These are phyloP conservation scores for Phylloscopus whistleri DNA, from an alignment of 2,113 vertebrate species.

Conservation along the genomic window DNA sequence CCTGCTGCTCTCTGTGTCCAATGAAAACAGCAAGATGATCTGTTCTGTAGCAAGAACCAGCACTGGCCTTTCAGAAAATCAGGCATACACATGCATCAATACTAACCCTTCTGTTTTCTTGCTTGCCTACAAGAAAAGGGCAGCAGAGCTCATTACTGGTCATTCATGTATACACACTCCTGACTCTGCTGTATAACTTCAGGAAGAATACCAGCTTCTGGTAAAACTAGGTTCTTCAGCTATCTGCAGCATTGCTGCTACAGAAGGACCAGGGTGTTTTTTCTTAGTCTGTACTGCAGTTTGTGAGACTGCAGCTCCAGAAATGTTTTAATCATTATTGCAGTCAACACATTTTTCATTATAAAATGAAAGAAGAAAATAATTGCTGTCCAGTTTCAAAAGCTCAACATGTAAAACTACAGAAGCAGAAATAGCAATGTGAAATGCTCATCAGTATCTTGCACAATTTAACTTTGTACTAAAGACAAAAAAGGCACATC, in stretches of 20 bases:
- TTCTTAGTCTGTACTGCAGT: background rate
- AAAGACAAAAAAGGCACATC: background rate
- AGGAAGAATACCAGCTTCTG: background rate
- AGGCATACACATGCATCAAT: accelerated
- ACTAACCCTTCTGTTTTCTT: background rate
- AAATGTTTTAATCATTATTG: background rate
- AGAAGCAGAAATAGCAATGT: background rate
- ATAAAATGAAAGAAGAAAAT: background rate
- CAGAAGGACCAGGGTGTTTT: background rate
- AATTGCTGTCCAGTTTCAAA: background rate
- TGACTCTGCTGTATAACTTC: background rate
- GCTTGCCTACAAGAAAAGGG: background rate
- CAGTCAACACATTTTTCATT: background rate
- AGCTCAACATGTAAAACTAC: background rate
- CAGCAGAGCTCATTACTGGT: background rate
- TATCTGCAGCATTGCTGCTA: background rate
- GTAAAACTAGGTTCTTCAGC: background rate
- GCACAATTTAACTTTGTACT: background rate
- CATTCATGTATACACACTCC: background rate
- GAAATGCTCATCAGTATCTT: background rate
- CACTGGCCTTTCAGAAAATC: background rate
- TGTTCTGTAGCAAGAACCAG: background rate
- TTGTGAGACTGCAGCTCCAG: background rate
- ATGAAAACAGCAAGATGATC: background rate
- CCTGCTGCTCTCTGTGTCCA: background rate